Percentiles rank a stretch among this genome's conserved stretches.
Evolutionary conservation across 2,113 vertebrate genomes (phyloP).

Genomic region (Gnathonemus longibarbis): DNA sequence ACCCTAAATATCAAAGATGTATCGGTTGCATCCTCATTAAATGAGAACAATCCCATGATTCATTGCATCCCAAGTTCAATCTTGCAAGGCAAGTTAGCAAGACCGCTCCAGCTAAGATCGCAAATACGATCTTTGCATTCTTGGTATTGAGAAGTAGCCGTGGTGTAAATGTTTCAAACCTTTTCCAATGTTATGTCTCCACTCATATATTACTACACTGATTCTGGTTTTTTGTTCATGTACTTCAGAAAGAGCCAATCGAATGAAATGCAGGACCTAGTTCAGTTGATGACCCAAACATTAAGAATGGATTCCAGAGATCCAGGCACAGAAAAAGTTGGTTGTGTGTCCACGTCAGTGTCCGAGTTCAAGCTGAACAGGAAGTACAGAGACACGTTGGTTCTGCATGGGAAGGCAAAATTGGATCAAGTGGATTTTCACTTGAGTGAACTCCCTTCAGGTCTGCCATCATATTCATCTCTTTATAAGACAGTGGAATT

Average conservation of each 20-base stretch:
- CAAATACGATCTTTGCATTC: neutral
- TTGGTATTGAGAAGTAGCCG: neutral
- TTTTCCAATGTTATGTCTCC: neutral
- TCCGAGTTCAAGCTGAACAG: constrained; percentile 79
- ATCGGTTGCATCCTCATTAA: neutral
- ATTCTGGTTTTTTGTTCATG: neutral
- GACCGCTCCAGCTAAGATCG: neutral
- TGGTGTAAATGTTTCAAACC: neutral
- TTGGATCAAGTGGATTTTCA: constrained; percentile 63
- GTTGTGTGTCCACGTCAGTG: constrained; percentile 32
- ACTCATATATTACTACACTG: neutral
- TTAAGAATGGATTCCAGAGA: constrained; percentile 74
- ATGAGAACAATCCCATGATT: neutral
- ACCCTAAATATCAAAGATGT: neutral
- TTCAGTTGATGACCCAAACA: constrained; percentile 88
- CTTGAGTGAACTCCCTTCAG: constrained; percentile 67
- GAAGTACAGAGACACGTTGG: constrained; percentile 83
- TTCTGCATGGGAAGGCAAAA: constrained; percentile 78
- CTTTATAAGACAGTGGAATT: neutral
- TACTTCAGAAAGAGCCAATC: constrained; percentile 63
- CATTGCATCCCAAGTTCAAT: neutral
- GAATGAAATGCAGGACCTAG: constrained; percentile 84
- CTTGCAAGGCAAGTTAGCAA: neutral
- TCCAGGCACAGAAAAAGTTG: constrained; percentile 44
- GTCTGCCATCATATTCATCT: constrained; percentile 47